A percentile compares a stretch with the other conserved stretches of the same genome.
These are phyloP conservation scores for Vulpes lagopus DNA, from an alignment of 2,113 vertebrate species.

Conservation along the genomic window DNA sequence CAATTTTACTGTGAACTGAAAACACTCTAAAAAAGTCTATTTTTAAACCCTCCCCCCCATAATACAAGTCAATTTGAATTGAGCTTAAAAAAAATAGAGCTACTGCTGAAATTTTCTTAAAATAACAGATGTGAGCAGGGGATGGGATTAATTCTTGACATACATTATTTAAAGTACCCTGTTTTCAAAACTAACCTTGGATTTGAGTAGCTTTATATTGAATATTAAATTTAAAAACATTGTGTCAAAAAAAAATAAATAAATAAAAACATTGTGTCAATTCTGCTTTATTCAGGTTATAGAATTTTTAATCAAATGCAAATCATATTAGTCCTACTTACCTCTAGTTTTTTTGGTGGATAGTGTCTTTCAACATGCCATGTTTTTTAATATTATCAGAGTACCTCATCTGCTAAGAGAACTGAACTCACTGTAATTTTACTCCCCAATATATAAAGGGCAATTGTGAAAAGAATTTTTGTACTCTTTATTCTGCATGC, in stretches of 20 bases:
- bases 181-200: not conserved
- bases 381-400: not conserved
- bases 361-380: not conserved
- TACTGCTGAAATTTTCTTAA: not conserved
- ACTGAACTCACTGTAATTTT: not conserved
- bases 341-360: not conserved
- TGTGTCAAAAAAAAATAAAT: no score
- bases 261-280: not conserved
- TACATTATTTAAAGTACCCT: not conserved
- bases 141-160: slow-evolving; percentile 1
- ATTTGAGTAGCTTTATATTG: not conserved
- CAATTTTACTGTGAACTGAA: not conserved
- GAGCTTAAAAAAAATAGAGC: not conserved
- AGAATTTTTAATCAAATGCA: not conserved
- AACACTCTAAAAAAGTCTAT: not conserved
- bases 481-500: not conserved
- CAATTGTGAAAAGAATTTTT: slow-evolving; percentile 31
- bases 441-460: not conserved
- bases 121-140: not conserved
- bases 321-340: not conserved
- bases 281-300: not conserved
- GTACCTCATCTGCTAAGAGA: not conserved
- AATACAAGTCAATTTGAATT: not conserved
- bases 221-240: not conserved
- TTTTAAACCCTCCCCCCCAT: not conserved